Evolutionary conservation across 1,140 invertebrate genomes (phyloP).

Genomic region (Drosophila ogumai): DNA sequence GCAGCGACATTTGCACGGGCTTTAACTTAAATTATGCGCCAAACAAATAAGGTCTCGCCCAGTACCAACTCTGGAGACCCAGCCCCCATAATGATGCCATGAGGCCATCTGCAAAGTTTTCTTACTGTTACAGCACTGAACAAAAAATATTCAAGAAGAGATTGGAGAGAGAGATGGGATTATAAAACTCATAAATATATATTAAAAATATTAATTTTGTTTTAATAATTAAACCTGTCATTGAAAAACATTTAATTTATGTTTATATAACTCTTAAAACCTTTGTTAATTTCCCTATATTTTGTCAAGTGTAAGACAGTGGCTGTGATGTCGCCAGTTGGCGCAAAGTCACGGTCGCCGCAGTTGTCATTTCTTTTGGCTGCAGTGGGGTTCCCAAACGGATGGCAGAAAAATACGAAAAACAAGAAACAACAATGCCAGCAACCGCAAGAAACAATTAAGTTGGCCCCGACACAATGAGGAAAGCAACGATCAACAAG

Average conservation of each 20-base stretch:
- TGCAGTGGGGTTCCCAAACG: slow-evolving; percentile 19
- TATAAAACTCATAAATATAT: neutral
- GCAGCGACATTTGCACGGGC: slow-evolving; percentile 62
- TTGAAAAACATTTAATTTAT: neutral
- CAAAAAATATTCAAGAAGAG: neutral
- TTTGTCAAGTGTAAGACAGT: slow-evolving; percentile 21
- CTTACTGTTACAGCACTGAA: slow-evolving; percentile 37
- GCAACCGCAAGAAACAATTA: slow-evolving; percentile 69
- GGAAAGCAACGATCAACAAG: slow-evolving; percentile 30
- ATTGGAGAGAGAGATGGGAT: neutral
- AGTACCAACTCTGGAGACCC: slow-evolving; percentile 31
- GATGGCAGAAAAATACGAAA: slow-evolving; percentile 27
- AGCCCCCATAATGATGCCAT: slow-evolving; percentile 66
- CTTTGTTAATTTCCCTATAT: neutral
- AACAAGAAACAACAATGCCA: slow-evolving; percentile 27
- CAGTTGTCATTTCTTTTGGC: slow-evolving; percentile 29
- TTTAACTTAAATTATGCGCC: slow-evolving; percentile 75
- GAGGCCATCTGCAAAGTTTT: slow-evolving; percentile 58
- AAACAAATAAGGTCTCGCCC: slow-evolving; percentile 73
- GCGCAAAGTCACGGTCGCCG: slow-evolving; percentile 68
- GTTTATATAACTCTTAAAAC: neutral
- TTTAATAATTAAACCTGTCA: neutral
- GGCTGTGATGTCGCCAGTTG: slow-evolving; percentile 52
- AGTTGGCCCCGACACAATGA: slow-evolving; percentile 37
- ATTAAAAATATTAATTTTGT: neutral